phyloP scores from a whole-genome alignment of 2,113 vertebrate species.

The Gopherus evgoodei region DNA sequence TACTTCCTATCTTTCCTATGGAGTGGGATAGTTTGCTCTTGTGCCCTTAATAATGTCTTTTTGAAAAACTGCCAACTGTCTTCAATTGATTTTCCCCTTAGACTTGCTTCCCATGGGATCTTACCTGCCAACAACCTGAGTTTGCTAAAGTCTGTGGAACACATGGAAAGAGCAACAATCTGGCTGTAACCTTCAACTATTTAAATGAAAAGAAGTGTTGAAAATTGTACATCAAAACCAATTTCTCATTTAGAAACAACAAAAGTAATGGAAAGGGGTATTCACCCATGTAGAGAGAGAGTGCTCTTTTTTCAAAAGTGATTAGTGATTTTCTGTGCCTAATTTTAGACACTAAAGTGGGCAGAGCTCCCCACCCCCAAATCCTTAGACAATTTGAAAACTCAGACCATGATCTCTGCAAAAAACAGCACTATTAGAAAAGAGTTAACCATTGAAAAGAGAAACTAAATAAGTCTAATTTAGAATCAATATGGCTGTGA shows the following conservation, averaged over 20 bases:
- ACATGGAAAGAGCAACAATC: rapidly evolving
- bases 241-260: not conserved
- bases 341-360: not conserved
- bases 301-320: not conserved
- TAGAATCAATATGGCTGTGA: not conserved
- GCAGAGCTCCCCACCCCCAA: not conserved
- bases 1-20: too few species aligned
- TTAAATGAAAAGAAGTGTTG: too few species aligned
- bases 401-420: rapidly evolving
- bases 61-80: too few species aligned
- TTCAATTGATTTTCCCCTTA: too few species aligned
- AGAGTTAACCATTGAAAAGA: not conserved
- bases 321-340: not conserved
- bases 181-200: not conserved
- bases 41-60: too few species aligned
- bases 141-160: too few species aligned
- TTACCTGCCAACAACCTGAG: too few species aligned
- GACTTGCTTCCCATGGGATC: too few species aligned
- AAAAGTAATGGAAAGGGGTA: not conserved
- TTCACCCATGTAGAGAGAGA: not conserved
- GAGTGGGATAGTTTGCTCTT: too few species aligned
- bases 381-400: not conserved
- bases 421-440: not conserved
- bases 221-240: not conserved
- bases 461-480: not conserved